Evolutionary conservation across 2,113 vertebrate genomes (phyloP).

Genomic region (Carlito syrichta): DNA sequence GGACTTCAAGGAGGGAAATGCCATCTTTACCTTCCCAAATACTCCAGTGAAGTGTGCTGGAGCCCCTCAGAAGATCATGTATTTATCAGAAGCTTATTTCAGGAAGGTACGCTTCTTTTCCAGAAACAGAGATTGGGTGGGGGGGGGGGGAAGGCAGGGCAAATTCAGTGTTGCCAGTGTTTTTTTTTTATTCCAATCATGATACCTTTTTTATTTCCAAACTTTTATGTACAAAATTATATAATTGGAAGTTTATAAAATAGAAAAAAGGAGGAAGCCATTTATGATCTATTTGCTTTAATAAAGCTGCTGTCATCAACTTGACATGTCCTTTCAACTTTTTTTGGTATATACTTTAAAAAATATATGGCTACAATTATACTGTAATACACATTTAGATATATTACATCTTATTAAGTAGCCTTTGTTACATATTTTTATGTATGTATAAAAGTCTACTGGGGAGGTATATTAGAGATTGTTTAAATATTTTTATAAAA

Average conservation of each 20-base stretch:
- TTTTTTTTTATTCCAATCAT: background rate
- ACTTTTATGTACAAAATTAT: background rate
- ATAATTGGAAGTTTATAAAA: background rate
- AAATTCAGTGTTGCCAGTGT: background rate
- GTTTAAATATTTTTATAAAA: background rate
- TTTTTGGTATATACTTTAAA: background rate
- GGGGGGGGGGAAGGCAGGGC: background rate
- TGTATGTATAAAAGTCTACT: background rate
- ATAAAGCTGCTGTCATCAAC: background rate
- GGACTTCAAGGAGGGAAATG: constrained; percentile 94
- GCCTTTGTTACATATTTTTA: background rate
- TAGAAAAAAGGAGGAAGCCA: background rate
- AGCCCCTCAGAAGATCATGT: constrained; percentile 99
- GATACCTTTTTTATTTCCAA: background rate
- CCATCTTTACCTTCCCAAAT: constrained; percentile 94
- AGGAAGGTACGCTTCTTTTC: constrained; percentile 87
- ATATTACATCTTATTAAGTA: background rate
- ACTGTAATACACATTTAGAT: background rate
- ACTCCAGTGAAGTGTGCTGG: constrained; percentile 96
- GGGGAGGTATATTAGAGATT: background rate
- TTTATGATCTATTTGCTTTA: background rate
- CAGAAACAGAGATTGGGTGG: background rate
- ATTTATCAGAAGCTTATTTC: constrained; percentile 91
- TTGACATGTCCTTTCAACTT: background rate
- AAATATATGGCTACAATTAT: background rate